Base-by-base conservation (phyloP, 2,888 invertebrate genomes). In the Plusia festucae region DNA sequence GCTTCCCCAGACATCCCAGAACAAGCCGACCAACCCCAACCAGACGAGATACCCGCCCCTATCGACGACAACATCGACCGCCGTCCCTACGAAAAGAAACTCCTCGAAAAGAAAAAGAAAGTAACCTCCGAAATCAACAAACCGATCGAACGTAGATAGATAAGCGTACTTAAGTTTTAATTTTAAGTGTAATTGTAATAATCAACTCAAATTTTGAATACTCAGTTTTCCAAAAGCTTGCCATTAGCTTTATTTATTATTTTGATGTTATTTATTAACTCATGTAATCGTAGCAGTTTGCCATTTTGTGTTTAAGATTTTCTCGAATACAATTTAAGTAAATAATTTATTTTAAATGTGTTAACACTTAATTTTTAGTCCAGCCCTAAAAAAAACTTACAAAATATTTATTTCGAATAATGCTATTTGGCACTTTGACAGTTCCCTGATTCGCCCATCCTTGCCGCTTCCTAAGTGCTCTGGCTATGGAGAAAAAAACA, bases 31-130 rank as follows among this genome's bases (percentile, higher is more conserved):
- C 88, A 90, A 56, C 86, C 88, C 0, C 83, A 84, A 55, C 85
- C 86, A 2, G 89, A 89, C n/a, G 89, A 89, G 1, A 69, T 71
- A 18, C 77, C 79, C 68, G 79, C 75, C 46, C 71, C 79, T 0
- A 65, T 78, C 3, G 87, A 87, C n/a, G 84, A 86, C 2, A 79
- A 76, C 8, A 82, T 90, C 51, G 91, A 92, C 78, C 85, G 68
- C 52, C 91, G 89, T 44, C 89, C 91, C 0, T 93, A 91, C 64
- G 93, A 92, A 65, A 93, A 93, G 85, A 92, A 91, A 74, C 15
- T 86, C 53, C 76, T 89, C 53, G 92, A 91, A 69, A 92, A 93
- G 76, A 91, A 90, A 79, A 93, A 93, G 83, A 93, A 94, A 82
- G 90, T 84, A 4, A 86, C 66, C 65, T 81, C 84, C 15, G 92